Conservation (phyloP, 2,113 vertebrate genomes). For the Tamias sibiricus region DNA sequence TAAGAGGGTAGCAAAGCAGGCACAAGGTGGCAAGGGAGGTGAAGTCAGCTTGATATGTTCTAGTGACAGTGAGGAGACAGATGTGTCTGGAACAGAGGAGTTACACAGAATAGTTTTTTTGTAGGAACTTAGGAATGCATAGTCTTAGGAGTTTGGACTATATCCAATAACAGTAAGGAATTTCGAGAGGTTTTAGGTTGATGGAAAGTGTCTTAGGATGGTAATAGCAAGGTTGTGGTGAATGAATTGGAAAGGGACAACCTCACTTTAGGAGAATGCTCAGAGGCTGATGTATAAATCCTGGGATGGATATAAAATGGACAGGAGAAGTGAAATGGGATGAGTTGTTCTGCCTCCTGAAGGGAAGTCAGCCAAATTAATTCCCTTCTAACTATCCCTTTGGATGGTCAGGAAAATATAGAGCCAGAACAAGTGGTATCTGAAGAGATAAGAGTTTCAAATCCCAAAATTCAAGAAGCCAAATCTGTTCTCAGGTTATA, state of each 20-base stretch:
- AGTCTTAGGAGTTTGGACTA: neutral
- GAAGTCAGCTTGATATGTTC: neutral
- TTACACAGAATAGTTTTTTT: neutral
- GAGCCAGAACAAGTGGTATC: neutral
- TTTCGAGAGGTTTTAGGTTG: neutral
- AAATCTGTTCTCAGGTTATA: neutral
- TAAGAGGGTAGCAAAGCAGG: neutral
- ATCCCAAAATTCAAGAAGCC: conserved; percentile 24
- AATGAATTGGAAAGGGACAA: neutral
- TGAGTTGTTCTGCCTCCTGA: neutral
- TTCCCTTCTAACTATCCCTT: neutral
- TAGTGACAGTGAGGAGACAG: neutral
- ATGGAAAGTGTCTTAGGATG: conserved; percentile 38
- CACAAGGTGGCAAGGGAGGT: neutral
- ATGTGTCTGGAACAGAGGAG: neutral
- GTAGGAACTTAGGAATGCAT: neutral
- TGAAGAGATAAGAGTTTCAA: neutral
- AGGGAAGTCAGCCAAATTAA: neutral
- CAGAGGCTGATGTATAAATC: neutral
- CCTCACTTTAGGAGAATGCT: neutral
- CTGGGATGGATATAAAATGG: neutral
- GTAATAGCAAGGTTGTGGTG: neutral
- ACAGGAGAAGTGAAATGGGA: neutral
- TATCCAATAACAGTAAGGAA: neutral
- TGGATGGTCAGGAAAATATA: neutral